Evolutionary conservation across 2,888 invertebrate species (phyloP).

Genomic region (Tachystola acroxantha): DNA sequence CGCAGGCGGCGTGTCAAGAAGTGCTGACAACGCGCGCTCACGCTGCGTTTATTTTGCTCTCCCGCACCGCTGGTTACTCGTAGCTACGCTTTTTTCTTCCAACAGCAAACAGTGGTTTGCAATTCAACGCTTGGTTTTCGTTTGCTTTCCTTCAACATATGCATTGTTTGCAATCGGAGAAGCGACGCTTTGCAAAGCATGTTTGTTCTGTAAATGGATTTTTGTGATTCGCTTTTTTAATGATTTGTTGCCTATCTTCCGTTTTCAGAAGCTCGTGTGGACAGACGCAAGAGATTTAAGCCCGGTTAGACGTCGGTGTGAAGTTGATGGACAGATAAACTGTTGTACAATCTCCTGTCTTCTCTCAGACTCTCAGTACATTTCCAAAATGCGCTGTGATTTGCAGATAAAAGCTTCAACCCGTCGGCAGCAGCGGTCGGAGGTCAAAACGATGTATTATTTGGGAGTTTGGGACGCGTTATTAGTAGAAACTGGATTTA

Average conservation of each 20-base stretch:
- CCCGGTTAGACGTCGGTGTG: too few relatives aligned
- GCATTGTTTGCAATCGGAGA: constrained; percentile 49
- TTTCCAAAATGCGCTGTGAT: too few relatives aligned
- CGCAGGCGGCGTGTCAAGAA: constrained; percentile 39
- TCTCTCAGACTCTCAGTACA: too few relatives aligned
- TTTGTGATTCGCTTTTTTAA: constrained; percentile 37
- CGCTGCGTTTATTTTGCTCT: constrained; percentile 27
- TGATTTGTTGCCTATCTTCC: constrained; percentile 41
- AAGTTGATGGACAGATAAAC: too few relatives aligned
- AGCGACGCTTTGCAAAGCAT: constrained; percentile 42
- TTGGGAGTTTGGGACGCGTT: too few relatives aligned
- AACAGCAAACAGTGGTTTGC: constrained; percentile 40
- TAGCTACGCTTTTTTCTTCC: constrained; percentile 31
- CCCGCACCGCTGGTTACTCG: background rate
- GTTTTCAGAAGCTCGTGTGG: too few relatives aligned
- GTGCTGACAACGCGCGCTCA: constrained; percentile 37
- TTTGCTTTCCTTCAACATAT: constrained; percentile 48
- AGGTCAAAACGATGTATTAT: too few relatives aligned
- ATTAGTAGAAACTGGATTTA: too few relatives aligned
- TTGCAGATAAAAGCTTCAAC: too few relatives aligned
- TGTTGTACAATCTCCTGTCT: too few relatives aligned
- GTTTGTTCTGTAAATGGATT: constrained; percentile 32
- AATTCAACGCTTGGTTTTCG: constrained; percentile 52
- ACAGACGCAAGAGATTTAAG: too few relatives aligned
- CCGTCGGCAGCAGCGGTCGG: too few relatives aligned